Percentiles rank a stretch among this genome's conserved stretches.
Evolutionary conservation across 2,888 invertebrate genomes (phyloP).

Genomic region (Agrotis segetum): DNA sequence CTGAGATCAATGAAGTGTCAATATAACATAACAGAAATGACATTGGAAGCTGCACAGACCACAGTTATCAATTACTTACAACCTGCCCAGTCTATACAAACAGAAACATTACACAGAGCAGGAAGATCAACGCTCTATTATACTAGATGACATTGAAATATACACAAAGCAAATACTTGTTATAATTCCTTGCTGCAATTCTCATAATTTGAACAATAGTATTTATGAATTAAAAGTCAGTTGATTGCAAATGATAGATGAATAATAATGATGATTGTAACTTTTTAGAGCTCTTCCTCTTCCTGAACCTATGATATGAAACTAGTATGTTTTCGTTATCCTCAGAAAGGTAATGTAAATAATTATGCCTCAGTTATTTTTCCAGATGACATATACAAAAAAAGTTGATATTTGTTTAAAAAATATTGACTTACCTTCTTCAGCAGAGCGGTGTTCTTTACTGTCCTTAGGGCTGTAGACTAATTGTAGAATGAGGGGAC

Average conservation of each 20-base stretch:
- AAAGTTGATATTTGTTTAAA: neutral
- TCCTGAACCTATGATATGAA: neutral
- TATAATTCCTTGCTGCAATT: constrained; percentile 11
- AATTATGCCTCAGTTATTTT: neutral
- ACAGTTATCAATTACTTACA: constrained; percentile 17
- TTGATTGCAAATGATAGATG: neutral
- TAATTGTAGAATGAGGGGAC: constrained; percentile 98
- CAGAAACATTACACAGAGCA: constrained; percentile 58
- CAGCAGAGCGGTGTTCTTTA: constrained; percentile 95
- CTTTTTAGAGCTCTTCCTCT: neutral
- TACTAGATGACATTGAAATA: constrained; percentile 38
- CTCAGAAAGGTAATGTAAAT: neutral
- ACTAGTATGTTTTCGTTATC: neutral
- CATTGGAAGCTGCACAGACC: constrained; percentile 44
- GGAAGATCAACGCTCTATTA: constrained; percentile 60
- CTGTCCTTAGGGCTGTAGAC: constrained; percentile 98
- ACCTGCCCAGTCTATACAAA: constrained; percentile 9
- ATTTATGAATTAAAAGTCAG: neutral
- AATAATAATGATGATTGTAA: neutral
- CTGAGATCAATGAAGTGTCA: constrained; percentile 41
- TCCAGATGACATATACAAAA: neutral
- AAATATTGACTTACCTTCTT: constrained; percentile 93
- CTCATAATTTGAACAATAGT: constrained; percentile 22
- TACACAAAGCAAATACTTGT: constrained; percentile 33
- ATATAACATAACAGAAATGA: constrained; percentile 44